Evolutionary conservation across 1,140 invertebrate species (phyloP), one percentile per base, ranked within the genome.

Genomic region (Drosophila nasuta): DNA sequence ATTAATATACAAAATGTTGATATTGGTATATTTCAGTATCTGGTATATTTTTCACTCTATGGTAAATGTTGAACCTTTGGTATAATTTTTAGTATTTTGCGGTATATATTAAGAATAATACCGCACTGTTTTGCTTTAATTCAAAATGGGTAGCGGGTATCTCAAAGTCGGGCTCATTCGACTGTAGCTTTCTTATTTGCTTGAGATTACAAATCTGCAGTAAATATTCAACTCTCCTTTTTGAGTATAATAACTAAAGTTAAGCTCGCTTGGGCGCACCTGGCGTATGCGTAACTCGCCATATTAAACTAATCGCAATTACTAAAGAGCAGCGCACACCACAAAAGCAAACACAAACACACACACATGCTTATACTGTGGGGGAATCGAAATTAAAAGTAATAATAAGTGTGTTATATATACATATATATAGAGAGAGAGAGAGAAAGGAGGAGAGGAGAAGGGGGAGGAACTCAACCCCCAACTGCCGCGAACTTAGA

Each of bases 401-500:
- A 91, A 91, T 91, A 91, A 89, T 87, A 91, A 91, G 89, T 91
- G 79, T 82, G 85, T 87, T 79, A 35, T 69, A 46, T 59, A 33
- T 46, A 10, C 35, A 8, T 2, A 38, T 8, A 38, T 3, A 45
- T 11, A 35, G 15, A 2, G 13, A 45, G 33, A 33, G 5, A 8
- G 6, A 2, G 30, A 45, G 38, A 41, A 38, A 15, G 25, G 25
- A 15, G 5, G 13, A 45, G 15, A 15, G 45, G 25, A 3, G 13
- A 35, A 7, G 38, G 11, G 51, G 46, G 49, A 35, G 13, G 33
- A 13, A 3, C 17, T 64, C 2, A 41, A 35, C 8, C 20, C 28
- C 38, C 6, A 56, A 46, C 20, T 28, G 38, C 25, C 46, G 48
- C 83, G 71, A 72, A 78, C 82, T 87, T 77, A 82, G 81, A 88